Base-by-base conservation (phyloP, 2,113 vertebrate genomes). In the Dasyornis broadbenti region DNA sequence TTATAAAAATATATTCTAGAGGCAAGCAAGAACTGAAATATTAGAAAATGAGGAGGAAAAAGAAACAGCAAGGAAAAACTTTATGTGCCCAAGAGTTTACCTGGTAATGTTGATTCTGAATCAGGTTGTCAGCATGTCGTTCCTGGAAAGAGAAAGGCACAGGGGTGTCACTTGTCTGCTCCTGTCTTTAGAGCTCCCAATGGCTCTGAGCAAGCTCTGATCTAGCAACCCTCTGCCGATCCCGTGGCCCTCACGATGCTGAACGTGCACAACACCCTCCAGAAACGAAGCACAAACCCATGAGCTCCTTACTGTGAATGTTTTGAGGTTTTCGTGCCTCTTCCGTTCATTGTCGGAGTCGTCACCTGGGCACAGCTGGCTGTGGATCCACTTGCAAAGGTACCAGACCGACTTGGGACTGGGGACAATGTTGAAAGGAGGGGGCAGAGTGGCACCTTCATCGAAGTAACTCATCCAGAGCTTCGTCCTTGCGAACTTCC, bases 391-490 rank as follows among this genome's bases (percentile, higher is more conserved):
- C 95, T 98, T 98, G 92, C 98, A 98, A 33, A 99, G 98, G 97
- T 99, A 99, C 97, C 99, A 98, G 96, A 98, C 91, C 9, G 99
- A 99, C 96, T 99, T 99, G 89, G 99, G 99, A 60, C 99, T 99
- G 16, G 99, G 99, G 61, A 99, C 93, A 30, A 99, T 99, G 97
- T 99, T 99, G 86, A 99, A 99, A 7, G 99, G 99, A 42, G 99
- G 99, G 24, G 99, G 99, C 94, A 99, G 97, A n/a, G 99, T 99
- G 39, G 99, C 99, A 7, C 99, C 99, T 97, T 99, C 99, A 22
- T 99, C 99, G 8, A 99, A 99, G 91, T 99, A 99, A 90, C 99
- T 99, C 99, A 99, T 99, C 99, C 99, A 99, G 89, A 99, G 98
- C 96, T 99, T 99, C 0, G 99, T 99, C 87, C 99, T 98, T 12